These are phyloP conservation scores for Schizopygopsis malacanthus DNA, from an alignment of 2,797 vertebrate species.

Conservation along the genomic window DNA sequence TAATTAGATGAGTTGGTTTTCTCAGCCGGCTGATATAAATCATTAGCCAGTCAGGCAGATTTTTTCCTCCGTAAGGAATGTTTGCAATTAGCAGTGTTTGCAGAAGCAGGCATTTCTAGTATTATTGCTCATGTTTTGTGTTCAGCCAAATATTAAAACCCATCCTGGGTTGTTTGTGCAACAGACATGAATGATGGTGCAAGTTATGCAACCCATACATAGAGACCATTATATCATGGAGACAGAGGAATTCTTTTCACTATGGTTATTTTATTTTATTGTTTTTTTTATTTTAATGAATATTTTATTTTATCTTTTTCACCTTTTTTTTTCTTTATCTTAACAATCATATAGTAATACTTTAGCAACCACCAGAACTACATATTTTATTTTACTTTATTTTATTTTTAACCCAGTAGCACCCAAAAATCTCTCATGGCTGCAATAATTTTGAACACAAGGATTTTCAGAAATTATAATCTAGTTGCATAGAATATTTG, in stretches of 20 bases:
- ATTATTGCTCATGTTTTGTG: background rate
- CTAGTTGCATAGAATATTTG: background rate
- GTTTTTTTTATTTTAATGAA: background rate
- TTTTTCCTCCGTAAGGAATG: background rate
- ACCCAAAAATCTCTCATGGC: background rate
- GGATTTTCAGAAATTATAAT: background rate
- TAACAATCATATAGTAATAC: background rate
- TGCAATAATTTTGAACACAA: background rate
- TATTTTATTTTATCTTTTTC: background rate
- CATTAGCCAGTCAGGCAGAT: background rate
- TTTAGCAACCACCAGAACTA: background rate
- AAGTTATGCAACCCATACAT: background rate
- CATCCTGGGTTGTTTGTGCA: background rate
- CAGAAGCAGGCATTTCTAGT: background rate
- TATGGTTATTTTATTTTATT: background rate
- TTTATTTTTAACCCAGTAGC: background rate
- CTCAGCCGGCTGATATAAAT: constrained; percentile 20
- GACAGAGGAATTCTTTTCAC: background rate
- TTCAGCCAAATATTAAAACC: background rate
- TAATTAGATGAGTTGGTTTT: constrained; percentile 21
- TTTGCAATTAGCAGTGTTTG: background rate
- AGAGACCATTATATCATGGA: background rate
- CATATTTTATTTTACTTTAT: background rate
- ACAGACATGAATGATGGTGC: background rate
- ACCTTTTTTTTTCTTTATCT: background rate